These are phyloP conservation scores for Discoglossus pictus DNA, from an alignment of 2,797 vertebrate species.

Conservation along the genomic window DNA sequence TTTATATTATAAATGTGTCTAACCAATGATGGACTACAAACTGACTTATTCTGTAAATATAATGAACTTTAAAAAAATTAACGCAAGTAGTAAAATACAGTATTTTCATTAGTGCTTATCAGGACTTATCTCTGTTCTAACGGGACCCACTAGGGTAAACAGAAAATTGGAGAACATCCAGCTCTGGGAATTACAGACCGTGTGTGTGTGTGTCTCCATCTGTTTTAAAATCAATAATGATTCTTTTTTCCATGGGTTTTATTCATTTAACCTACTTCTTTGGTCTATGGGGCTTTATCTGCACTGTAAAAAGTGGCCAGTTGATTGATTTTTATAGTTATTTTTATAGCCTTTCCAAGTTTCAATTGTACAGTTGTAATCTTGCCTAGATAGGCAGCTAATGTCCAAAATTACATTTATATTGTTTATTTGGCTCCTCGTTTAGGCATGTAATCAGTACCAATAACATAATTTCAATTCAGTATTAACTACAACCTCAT, in stretches of 20 bases:
- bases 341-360: slow-evolving; percentile 32
- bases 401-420: slow-evolving; percentile 34
- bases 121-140: slow-evolving; percentile 23
- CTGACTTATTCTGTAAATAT: too few species aligned
- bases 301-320: slow-evolving; percentile 19
- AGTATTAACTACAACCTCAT: slow-evolving; percentile 35
- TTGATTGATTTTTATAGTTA: slow-evolving; percentile 36
- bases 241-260: slow-evolving; percentile 37
- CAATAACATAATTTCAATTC: slow-evolving; percentile 40
- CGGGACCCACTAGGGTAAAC: slow-evolving; percentile 34
- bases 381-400: slow-evolving; percentile 24
- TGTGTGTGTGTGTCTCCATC: slow-evolving; percentile 33
- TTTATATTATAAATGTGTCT: too few species aligned
- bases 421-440: slow-evolving; percentile 39
- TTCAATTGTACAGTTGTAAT: slow-evolving; percentile 30
- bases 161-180: slow-evolving; percentile 44
- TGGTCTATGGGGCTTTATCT: slow-evolving; percentile 27
- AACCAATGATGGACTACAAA: too few species aligned
- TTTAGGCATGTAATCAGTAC: slow-evolving; percentile 34
- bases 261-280: slow-evolving; percentile 30
- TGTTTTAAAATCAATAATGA: slow-evolving; percentile 47
- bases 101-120: slow-evolving; percentile 34
- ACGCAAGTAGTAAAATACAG: slow-evolving; percentile 17
- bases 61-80: slow-evolving; percentile 20
- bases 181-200: slow-evolving; percentile 40